Conservation (phyloP, 2,797 vertebrate genomes). For the Rhynchotus rufescens region DNA sequence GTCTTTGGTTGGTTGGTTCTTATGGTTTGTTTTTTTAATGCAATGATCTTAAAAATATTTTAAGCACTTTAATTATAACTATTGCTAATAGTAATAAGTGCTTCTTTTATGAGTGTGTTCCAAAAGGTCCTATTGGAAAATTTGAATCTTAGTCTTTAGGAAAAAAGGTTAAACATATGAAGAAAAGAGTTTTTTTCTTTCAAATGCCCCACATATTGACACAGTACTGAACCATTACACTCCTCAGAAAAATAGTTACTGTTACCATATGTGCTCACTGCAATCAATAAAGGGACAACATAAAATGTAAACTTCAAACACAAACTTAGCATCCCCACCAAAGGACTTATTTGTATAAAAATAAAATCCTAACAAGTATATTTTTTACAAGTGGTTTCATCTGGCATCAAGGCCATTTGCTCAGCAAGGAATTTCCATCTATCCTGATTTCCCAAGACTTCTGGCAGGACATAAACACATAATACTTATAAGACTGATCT, state of each 20-base stretch:
- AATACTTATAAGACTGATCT: not conserved
- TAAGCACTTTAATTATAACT: not conserved
- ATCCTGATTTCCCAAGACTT: not conserved
- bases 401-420: not conserved
- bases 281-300: not conserved
- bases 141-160: not conserved
- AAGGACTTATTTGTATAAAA: not conserved
- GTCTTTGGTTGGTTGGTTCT: no score
- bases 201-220: not conserved
- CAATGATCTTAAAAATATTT: not conserved
- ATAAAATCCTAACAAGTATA: not conserved
- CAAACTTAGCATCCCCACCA: not conserved
- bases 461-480: not conserved
- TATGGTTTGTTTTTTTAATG: not conserved
- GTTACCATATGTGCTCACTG: rapidly evolving
- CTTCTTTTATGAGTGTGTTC: not conserved
- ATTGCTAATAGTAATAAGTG: not conserved
- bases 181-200: not conserved
- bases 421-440: not conserved
- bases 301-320: not conserved
- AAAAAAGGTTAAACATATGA: not conserved
- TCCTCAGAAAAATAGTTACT: not conserved
- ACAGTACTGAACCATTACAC: not conserved
- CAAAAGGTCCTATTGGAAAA: not conserved
- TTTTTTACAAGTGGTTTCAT: not conserved